These are phyloP conservation scores for Scaptomyza caliginosa DNA, from an alignment of 2,888 invertebrate species.

Conservation along the genomic window DNA sequence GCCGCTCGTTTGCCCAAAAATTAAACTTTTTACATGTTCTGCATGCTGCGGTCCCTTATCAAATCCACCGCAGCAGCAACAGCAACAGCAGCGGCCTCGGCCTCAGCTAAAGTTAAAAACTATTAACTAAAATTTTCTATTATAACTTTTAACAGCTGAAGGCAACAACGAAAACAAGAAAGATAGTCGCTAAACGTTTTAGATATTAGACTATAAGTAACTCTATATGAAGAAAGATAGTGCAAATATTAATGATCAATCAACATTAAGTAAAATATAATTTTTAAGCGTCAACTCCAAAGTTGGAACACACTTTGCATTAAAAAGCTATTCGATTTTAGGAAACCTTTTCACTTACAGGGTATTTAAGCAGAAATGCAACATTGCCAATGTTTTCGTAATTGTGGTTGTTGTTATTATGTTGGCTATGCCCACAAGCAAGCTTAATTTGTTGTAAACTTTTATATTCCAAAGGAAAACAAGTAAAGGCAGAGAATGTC, in stretches of 20 bases:
- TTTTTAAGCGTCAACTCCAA: no score
- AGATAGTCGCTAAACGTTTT: no score
- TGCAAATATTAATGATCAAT: no score
- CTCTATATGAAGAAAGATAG: not conserved
- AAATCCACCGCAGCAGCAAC: slow-evolving; percentile 60
- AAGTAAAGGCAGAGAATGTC: slow-evolving; percentile 49
- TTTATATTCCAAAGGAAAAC: slow-evolving; percentile 58
- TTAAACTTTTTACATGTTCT: slow-evolving; percentile 55
- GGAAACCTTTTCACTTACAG: slow-evolving; percentile 9
- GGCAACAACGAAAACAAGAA: slow-evolving; percentile 32
- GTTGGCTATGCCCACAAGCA: slow-evolving; percentile 59
- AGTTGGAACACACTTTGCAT: no score
- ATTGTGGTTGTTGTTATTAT: slow-evolving; percentile 26
- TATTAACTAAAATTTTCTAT: slow-evolving; percentile 79
- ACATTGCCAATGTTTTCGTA: slow-evolving; percentile 28
- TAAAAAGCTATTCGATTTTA: not conserved
- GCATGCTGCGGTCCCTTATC: slow-evolving; percentile 65
- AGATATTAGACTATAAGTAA: not conserved
- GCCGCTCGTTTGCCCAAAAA: slow-evolving; percentile 48
- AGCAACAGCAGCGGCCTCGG: slow-evolving; percentile 19
- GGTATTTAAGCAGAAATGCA: slow-evolving; percentile 25
- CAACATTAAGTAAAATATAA: no score
- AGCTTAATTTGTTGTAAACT: slow-evolving; percentile 77
- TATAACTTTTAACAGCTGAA: slow-evolving; percentile 66
- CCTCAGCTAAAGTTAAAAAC: slow-evolving; percentile 57